Evolutionary conservation across 2,888 invertebrate species (phyloP).

Genomic region (Syrphus vitripennis): DNA sequence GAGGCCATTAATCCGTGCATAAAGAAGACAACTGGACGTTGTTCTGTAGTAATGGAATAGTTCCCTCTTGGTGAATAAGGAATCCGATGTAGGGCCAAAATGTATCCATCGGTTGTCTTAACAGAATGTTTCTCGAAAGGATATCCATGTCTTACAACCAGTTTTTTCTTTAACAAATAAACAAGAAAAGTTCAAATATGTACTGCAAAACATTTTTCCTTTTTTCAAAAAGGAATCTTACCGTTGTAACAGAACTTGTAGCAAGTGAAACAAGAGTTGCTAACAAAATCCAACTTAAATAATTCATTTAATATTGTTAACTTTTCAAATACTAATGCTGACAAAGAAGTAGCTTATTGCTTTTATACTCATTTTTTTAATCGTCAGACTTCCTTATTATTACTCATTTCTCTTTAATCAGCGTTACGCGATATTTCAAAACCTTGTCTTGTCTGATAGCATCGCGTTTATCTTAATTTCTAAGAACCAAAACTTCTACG

Average conservation of each 20-base stretch:
- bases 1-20: slow-evolving; percentile 82
- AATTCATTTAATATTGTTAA: neutral
- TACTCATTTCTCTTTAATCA: too few relatives aligned
- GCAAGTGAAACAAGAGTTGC: neutral
- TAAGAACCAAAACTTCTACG: too few relatives aligned
- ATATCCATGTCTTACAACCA: neutral
- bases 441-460: too few relatives aligned
- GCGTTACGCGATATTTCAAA: too few relatives aligned
- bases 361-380: neutral
- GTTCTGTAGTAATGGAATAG: neutral
- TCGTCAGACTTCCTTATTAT: too few relatives aligned
- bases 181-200: neutral
- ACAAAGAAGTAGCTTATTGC: neutral
- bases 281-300: neutral
- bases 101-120: neutral
- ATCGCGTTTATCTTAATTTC: too few relatives aligned
- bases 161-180: neutral
- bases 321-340: neutral
- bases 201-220: too few relatives aligned
- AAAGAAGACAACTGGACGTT: slow-evolving; percentile 78
- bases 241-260: neutral
- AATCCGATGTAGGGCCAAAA: slow-evolving; percentile 81
- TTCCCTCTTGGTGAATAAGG: slow-evolving; percentile 74
- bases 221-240: too few relatives aligned
- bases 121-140: neutral